Percentiles rank a stretch among this genome's conserved stretches.
phyloP scores from a whole-genome alignment of 1,140 invertebrate genomes.

The Anoplophora glabripennis region DNA sequence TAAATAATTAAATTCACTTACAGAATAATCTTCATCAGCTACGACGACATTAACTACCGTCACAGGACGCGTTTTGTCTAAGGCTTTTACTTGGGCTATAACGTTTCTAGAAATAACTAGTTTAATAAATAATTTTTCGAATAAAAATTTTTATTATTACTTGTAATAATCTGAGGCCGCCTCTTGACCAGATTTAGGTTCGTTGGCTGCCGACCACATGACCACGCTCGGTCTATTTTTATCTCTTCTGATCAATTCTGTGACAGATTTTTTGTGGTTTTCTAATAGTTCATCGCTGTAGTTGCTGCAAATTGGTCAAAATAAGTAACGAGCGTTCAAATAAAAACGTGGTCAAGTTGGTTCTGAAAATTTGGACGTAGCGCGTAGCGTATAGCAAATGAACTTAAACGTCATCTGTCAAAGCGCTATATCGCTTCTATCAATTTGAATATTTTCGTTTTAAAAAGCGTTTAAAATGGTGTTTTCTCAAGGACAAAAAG shows the following conservation, averaged over 20 bases:
- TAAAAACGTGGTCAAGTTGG: too few relatives aligned
- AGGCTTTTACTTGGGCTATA: slow-evolving; percentile 61
- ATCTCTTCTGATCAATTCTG: slow-evolving; percentile 81
- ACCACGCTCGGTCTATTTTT: slow-evolving; percentile 93
- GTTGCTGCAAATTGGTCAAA: background rate
- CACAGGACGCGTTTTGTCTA: slow-evolving; percentile 75
- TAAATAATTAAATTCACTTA: slow-evolving; percentile 5
- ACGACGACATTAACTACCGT: slow-evolving; percentile 56
- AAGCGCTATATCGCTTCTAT: too few relatives aligned
- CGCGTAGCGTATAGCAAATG: too few relatives aligned
- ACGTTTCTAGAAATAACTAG: slow-evolving; percentile 55
- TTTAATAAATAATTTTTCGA: slow-evolving; percentile 3
- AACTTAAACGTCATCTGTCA: too few relatives aligned
- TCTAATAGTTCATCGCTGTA: slow-evolving; percentile 54
- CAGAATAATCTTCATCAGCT: slow-evolving; percentile 22
- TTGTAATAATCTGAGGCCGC: slow-evolving; percentile 55
- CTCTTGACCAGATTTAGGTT: slow-evolving; percentile 68
- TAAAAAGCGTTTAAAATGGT: too few relatives aligned
- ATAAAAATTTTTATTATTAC: slow-evolving; percentile 24
- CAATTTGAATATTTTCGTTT: too few relatives aligned
- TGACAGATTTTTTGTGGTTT: slow-evolving; percentile 78
- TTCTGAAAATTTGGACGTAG: too few relatives aligned
- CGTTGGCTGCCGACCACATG: slow-evolving; percentile 94
- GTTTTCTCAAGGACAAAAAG: too few relatives aligned
- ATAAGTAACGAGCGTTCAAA: too few relatives aligned